Evolutionary conservation across 1,140 invertebrate genomes (phyloP).

Genomic region (Liolophura sinensis): DNA sequence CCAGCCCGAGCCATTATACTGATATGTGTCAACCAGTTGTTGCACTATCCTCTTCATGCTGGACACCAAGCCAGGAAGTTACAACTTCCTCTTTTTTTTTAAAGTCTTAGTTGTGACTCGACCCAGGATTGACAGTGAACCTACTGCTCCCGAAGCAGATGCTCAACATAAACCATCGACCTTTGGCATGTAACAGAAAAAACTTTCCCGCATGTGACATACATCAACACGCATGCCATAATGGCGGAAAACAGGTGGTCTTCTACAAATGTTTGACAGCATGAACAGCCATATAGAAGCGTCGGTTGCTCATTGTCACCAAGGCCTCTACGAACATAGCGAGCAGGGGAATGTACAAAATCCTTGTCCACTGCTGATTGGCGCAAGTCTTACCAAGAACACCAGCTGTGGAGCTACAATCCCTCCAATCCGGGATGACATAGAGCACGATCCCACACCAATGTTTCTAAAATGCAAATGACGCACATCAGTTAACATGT

Average conservation of each 20-base stretch:
- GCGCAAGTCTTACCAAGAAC: slow-evolving; percentile 31
- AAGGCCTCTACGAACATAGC: not conserved
- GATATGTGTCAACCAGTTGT: too few species aligned
- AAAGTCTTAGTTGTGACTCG: too few species aligned
- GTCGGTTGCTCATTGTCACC: not conserved
- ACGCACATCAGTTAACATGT: not conserved
- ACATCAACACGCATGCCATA: not conserved
- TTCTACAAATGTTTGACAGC: not conserved
- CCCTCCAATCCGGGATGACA: slow-evolving; percentile 62
- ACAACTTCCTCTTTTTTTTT: too few species aligned
- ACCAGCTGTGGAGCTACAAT: slow-evolving; percentile 58
- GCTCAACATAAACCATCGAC: too few species aligned
- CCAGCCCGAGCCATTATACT: too few species aligned
- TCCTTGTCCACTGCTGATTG: not conserved
- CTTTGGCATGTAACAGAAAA: too few species aligned
- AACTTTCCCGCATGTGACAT: not conserved
- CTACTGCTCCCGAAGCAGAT: too few species aligned
- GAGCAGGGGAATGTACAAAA: not conserved
- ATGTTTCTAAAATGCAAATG: slow-evolving; percentile 47
- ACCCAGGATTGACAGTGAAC: too few species aligned
- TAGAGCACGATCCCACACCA: slow-evolving; percentile 61
- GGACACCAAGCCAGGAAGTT: too few species aligned
- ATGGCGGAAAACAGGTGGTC: not conserved
- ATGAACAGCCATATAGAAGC: not conserved
- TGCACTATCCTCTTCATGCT: too few species aligned